Conservation (phyloP, 2,888 invertebrate genomes). For the Hecatera dysodea region DNA sequence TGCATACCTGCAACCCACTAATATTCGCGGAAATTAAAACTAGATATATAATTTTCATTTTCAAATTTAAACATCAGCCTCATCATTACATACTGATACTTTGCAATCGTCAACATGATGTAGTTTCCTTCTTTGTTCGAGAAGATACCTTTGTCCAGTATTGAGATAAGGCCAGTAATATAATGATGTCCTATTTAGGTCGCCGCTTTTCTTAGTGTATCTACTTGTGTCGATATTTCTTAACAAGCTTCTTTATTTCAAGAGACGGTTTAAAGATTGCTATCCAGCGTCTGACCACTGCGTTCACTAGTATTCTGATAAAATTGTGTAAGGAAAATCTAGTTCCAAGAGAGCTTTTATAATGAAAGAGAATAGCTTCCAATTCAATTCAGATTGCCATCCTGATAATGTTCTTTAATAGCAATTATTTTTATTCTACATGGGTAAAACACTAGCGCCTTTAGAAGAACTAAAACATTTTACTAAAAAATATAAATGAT, state of each 20-base stretch:
- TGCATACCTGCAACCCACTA: too few relatives aligned
- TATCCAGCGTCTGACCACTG: conserved; percentile 17
- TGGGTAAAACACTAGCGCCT: background rate
- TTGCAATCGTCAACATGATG: background rate
- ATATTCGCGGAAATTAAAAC: too few relatives aligned
- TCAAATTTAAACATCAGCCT: too few relatives aligned
- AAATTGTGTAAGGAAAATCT: conserved; percentile 11
- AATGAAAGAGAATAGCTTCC: background rate
- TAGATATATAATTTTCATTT: too few relatives aligned
- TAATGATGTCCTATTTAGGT: too few relatives aligned
- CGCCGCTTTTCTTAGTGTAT: background rate
- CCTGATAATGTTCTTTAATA: too few relatives aligned
- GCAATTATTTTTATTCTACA: too few relatives aligned
- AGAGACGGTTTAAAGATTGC: conserved; percentile 24
- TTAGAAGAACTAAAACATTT: background rate
- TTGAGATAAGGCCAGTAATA: too few relatives aligned
- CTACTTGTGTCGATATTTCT: conserved; percentile 22
- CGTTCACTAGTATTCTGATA: conserved; percentile 23
- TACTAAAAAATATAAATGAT: background rate
- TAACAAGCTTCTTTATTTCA: background rate
- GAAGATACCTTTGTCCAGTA: background rate
- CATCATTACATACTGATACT: too few relatives aligned
- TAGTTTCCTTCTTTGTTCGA: background rate
- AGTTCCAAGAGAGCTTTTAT: background rate
- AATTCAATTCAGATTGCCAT: background rate